phyloP scores from a whole-genome alignment of 2,797 vertebrate species.

The Decapterus maruadsi region DNA sequence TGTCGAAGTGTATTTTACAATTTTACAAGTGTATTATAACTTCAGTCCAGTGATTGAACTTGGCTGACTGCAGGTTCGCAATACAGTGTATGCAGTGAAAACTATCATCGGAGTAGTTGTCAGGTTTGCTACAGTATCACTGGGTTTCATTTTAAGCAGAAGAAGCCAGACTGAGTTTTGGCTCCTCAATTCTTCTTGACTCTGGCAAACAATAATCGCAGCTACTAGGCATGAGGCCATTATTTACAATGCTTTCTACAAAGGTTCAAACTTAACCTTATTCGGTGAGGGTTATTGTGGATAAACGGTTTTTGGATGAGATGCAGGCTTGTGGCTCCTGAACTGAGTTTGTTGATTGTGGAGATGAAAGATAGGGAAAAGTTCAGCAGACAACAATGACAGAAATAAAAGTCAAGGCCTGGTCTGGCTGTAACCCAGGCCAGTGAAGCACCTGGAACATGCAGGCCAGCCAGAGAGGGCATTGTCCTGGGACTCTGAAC shows the following conservation, averaged over 20 bases:
- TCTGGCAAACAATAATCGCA: constrained; percentile 22
- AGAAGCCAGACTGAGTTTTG: constrained; percentile 16
- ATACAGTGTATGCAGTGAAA: background rate
- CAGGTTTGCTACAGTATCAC: background rate
- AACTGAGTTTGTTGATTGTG: constrained; percentile 20
- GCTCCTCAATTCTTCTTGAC: constrained; percentile 16
- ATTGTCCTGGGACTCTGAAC: constrained; percentile 33
- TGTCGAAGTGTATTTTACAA: background rate
- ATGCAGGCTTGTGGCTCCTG: constrained; percentile 20
- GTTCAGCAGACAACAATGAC: background rate
- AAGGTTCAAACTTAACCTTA: constrained; percentile 33
- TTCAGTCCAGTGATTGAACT: background rate
- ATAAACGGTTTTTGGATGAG: constrained; percentile 35
- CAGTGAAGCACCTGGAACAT: constrained; percentile 39
- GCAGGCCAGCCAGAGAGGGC: background rate
- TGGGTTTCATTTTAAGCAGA: background rate
- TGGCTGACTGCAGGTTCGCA: background rate
- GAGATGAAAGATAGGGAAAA: background rate
- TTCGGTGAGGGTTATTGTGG: constrained; percentile 25
- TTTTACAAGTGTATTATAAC: constrained; percentile 2
- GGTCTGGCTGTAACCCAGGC: constrained; percentile 15
- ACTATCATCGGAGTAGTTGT: background rate
- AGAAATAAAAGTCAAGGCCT: constrained; percentile 11
- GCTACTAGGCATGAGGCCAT: constrained; percentile 22
- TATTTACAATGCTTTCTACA: constrained; percentile 41